Conservation (phyloP, 2,797 vertebrate genomes). For the Spinus olivaceus region DNA sequence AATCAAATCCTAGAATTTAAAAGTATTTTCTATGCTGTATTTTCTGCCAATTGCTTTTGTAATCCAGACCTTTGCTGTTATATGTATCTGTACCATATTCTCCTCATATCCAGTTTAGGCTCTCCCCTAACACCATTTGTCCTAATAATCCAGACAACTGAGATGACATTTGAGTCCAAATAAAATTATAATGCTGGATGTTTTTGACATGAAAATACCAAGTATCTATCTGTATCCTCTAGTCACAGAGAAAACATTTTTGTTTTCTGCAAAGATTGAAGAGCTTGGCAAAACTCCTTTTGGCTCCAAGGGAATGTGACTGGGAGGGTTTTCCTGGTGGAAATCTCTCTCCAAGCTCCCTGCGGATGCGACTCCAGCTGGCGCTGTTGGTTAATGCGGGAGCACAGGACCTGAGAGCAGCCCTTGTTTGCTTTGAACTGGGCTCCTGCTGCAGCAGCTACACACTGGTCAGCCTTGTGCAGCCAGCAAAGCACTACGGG, state of each 20-base stretch:
- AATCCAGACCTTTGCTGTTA: neutral
- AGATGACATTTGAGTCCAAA: neutral
- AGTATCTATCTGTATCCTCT: neutral
- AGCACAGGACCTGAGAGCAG: neutral
- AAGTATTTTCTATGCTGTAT: neutral
- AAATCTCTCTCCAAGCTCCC: neutral
- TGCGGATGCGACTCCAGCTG: neutral
- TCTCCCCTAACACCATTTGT: neutral
- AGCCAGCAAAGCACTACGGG: neutral
- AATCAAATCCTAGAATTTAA: neutral
- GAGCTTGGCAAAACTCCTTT: neutral
- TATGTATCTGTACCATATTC: neutral
- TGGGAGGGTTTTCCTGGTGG: fast-evolving
- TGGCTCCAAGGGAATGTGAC: neutral
- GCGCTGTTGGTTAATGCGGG: slow-evolving; percentile 4
- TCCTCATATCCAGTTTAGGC: neutral
- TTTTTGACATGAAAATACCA: neutral
- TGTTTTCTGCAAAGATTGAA: neutral
- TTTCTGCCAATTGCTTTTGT: neutral
- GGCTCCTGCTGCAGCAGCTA: neutral
- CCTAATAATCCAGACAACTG: neutral
- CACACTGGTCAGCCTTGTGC: neutral
- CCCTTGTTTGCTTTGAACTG: neutral
- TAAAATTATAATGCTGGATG: neutral
- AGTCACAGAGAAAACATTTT: neutral